Base-by-base conservation (phyloP, 2,888 invertebrate genomes). In the Aspidiotus destructor region DNA sequence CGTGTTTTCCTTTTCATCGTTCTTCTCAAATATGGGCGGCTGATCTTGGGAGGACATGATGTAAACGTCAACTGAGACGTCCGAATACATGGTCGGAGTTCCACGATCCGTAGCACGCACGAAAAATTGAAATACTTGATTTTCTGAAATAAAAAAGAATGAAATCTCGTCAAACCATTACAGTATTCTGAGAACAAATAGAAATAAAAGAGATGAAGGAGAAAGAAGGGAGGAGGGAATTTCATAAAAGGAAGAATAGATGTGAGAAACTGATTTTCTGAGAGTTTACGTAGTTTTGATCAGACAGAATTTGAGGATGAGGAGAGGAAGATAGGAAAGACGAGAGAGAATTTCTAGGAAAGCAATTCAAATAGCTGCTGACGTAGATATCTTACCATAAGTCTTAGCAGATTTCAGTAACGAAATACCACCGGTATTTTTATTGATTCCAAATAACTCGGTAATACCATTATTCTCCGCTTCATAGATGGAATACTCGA, bases 71-170 rank as follows among this genome's bases (percentile, higher is more conserved):
- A 96, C 85, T 8, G 93, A 88, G 68, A 92, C 88, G 76, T 92
- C 89, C 53, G 85, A 84, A 77, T 90, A 87, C 72, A 87, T 85
- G 57, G 88, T 84, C 69, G 83, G 84, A 13, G 81, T 80, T 0
- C 93, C 93, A 74, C 83, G 83, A 80, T 96, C 95, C 64, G 85
- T 85, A 15, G 92, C 96, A 70, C 91, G 84, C 64, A 96, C 87
- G 79, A 94, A 93, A 77, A 95, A 88, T 79, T 91, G 91, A 77
- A 92, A 86, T 67, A 86, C 81, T 77, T 88, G 85, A 70, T 87
- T 87, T 76, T 85, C 88, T 87, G 71, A 60, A 54, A 72, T 73
- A 72, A 61, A 68, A 44, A 44, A 40, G 13, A 53, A n/a, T n/a
- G n/a, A n/a, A n/a, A n/a, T 17, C 17, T 58, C 15, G 48, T 65